Conservation (phyloP, 2,888 invertebrate genomes). For the Panzeria rudis region DNA sequence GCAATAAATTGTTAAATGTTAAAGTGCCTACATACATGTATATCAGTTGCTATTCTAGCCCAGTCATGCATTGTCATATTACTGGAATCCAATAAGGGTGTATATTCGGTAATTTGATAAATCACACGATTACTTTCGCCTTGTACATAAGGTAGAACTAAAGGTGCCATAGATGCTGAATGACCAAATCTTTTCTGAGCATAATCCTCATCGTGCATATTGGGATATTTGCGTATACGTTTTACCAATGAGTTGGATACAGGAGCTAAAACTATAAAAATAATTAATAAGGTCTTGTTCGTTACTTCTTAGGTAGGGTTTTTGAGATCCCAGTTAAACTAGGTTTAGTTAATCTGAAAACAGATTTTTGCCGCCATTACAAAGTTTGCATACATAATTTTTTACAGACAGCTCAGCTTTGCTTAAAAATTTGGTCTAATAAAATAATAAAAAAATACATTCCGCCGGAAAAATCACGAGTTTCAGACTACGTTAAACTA, state of each 20-base stretch:
- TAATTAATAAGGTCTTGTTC: too few species aligned
- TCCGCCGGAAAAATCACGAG: too few species aligned
- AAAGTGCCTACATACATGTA: slow-evolving; percentile 86
- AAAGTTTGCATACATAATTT: too few species aligned
- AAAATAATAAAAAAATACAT: too few species aligned
- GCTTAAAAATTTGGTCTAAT: too few species aligned
- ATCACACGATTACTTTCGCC: slow-evolving; percentile 86
- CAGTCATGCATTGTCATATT: slow-evolving; percentile 97
- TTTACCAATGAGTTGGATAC: slow-evolving; percentile 81
- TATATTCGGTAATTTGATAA: slow-evolving; percentile 93
- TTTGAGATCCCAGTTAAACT: too few species aligned
- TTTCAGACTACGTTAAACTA: too few species aligned
- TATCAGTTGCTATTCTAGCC: slow-evolving; percentile 94
- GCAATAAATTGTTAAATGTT: not conserved
- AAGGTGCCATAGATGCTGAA: slow-evolving; percentile 83
- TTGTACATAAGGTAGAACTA: slow-evolving; percentile 87
- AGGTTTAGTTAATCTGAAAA: too few species aligned
- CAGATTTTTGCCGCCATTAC: too few species aligned
- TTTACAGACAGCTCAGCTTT: too few species aligned
- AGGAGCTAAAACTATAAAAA: slow-evolving; percentile 87
- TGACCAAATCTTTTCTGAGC: slow-evolving; percentile 86
- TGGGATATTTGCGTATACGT: slow-evolving; percentile 87
- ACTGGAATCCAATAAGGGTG: slow-evolving; percentile 94
- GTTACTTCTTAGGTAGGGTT: too few species aligned
- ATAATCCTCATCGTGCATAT: slow-evolving; percentile 92